These are phyloP conservation scores for Ephydatia muelleri DNA, from an alignment of 37 sponge, comb jelly and placozoan genomes.

Conservation along the genomic window DNA sequence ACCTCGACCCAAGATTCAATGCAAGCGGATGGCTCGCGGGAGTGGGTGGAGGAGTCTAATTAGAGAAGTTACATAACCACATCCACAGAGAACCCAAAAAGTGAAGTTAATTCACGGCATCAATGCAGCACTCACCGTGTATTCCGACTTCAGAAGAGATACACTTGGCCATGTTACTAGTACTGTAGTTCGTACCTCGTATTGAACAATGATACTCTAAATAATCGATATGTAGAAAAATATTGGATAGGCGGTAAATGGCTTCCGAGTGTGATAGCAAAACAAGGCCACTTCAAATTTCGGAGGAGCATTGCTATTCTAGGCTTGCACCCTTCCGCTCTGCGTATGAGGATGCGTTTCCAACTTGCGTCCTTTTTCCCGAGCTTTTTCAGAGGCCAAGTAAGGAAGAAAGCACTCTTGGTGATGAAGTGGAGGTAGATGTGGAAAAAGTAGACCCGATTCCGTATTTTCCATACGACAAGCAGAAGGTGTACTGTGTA, in stretches of 20 bases:
- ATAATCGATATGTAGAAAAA: neutral
- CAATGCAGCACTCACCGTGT: neutral
- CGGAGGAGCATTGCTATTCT: constrained; percentile 58
- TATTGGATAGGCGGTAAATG: neutral
- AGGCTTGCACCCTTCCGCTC: constrained; percentile 31
- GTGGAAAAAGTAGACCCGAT: constrained; percentile 33
- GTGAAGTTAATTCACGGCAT: neutral
- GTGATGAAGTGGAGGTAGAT: constrained; percentile 33
- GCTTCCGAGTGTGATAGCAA: neutral
- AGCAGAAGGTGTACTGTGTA: constrained; percentile 55
- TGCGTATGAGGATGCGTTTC: constrained; percentile 7
- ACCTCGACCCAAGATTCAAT: constrained; percentile 55
- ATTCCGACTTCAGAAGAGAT: neutral
- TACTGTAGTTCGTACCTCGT: too few species aligned
- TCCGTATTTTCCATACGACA: constrained; percentile 38
- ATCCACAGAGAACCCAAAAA: neutral
- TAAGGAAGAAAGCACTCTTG: neutral
- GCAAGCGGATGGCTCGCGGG: neutral
- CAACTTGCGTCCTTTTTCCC: constrained; percentile 38
- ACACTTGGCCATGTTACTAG: too few species aligned
- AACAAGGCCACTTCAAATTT: constrained; percentile 4
- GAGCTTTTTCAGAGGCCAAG: neutral
- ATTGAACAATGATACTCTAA: too few species aligned
- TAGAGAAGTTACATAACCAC: neutral
- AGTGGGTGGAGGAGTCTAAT: neutral